Conservation (phyloP, 35 echinoderm and acorn worm genomes). For the Strongylocentrotus purpuratus region DNA sequence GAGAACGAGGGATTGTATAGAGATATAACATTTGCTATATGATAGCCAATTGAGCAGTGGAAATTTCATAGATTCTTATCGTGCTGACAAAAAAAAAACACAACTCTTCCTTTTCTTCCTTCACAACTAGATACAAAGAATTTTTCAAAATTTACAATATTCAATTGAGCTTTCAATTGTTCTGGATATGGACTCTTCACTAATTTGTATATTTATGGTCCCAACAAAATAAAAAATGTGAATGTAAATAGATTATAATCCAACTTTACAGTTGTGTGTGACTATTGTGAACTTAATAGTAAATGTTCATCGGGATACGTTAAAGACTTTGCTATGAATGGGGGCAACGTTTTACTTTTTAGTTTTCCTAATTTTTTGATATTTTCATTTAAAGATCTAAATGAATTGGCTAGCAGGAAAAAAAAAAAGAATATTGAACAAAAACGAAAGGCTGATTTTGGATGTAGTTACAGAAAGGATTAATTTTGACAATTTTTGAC, state of each 20-base stretch:
- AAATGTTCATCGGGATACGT: conserved; percentile 29
- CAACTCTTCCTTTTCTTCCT: conserved; percentile 48
- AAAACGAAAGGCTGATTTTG: conserved; percentile 42
- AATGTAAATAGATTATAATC: conserved; percentile 47
- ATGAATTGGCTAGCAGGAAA: neutral
- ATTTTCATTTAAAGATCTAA: neutral
- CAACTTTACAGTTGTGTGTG: conserved; percentile 47
- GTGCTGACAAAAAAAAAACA: conserved; percentile 21
- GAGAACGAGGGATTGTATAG: conserved; percentile 42
- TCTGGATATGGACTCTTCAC: neutral
- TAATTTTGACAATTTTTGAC: conserved; percentile 27
- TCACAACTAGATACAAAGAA: conserved; percentile 36
- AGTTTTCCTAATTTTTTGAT: neutral
- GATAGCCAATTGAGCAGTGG: conserved; percentile 42
- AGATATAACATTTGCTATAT: conserved; percentile 54
- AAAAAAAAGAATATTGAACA: conserved; percentile 6
- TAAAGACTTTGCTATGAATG: neutral
- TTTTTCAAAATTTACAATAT: conserved; percentile 34
- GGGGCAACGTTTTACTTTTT: neutral
- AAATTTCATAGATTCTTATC: conserved; percentile 44
- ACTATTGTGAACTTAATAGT: conserved; percentile 47
- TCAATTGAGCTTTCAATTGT: conserved; percentile 55
- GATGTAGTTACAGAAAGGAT: conserved; percentile 1
- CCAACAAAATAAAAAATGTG: conserved; percentile 25
- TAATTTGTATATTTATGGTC: conserved; percentile 57